phyloP scores from a whole-genome alignment of 2,113 vertebrate genomes.

The Nettapus auritus region DNA sequence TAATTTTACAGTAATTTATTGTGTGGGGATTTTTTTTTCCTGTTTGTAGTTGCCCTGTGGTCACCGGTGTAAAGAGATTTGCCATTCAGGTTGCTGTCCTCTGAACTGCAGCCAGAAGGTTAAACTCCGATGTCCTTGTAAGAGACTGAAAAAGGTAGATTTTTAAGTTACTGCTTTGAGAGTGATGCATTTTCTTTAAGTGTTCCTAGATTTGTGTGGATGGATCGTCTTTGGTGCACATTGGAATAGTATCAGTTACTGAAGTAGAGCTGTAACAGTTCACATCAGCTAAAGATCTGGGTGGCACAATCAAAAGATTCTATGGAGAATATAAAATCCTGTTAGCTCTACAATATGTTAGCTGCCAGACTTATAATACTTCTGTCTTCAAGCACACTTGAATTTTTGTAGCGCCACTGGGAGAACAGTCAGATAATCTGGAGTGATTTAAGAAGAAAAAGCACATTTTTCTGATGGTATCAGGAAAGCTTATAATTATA shows the following conservation, averaged over 20 bases:
- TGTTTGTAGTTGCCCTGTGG: constrained; percentile 86
- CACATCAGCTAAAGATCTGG: neutral
- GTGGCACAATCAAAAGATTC: neutral
- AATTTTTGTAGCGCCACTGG: neutral
- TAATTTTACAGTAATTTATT: neutral
- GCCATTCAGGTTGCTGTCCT: constrained; percentile 87
- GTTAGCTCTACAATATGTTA: neutral
- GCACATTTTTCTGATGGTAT: neutral
- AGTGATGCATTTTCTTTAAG: neutral
- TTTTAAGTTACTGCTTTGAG: neutral
- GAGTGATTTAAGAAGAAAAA: neutral
- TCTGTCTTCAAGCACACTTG: neutral
- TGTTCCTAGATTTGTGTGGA: neutral
- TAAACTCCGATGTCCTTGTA: constrained; percentile 92
- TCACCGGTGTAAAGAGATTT: constrained; percentile 92
- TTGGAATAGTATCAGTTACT: neutral
- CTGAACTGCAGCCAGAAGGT: constrained; percentile 91
- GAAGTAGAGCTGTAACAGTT: neutral
- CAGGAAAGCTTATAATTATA: neutral
- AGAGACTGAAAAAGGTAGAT: constrained; percentile 92
- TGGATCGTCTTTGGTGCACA: neutral
- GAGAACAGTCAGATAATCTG: neutral
- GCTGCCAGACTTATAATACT: neutral
- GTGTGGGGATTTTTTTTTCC: neutral
- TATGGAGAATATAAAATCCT: neutral